phyloP scores from a whole-genome alignment of 2,888 invertebrate species.

The Salticus scenicus region DNA sequence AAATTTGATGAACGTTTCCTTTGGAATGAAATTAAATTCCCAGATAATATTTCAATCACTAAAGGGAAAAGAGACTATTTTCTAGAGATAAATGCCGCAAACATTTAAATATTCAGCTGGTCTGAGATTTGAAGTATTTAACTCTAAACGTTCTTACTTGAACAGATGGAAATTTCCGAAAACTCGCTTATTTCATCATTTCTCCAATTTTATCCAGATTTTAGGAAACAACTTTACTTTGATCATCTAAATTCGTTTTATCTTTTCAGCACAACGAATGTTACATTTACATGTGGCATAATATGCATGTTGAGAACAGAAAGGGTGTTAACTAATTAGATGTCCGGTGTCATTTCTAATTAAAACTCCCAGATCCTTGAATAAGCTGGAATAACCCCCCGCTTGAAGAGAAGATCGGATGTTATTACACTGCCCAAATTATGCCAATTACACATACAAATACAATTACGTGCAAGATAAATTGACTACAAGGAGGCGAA shows the following conservation, averaged over 20 bases:
- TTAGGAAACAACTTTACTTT: not conserved
- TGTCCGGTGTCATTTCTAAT: not conserved
- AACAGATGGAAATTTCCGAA: not conserved
- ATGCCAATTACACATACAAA: conserved; percentile 9
- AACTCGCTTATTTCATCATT: not conserved
- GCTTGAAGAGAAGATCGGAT: conserved; percentile 4
- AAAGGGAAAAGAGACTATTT: too few species aligned
- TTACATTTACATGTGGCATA: not conserved
- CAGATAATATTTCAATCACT: too few species aligned
- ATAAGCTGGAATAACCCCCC: not conserved
- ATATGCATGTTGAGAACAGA: not conserved
- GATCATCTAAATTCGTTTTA: not conserved
- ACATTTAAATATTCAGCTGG: too few species aligned
- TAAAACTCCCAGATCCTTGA: conserved; percentile 1
- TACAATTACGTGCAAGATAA: not conserved
- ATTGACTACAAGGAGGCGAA: not conserved
- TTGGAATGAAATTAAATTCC: too few species aligned
- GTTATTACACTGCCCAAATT: conserved; percentile 9
- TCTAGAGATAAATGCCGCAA: too few species aligned
- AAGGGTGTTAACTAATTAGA: conserved; percentile 5
- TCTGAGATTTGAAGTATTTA: too few species aligned
- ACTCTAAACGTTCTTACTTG: too few species aligned
- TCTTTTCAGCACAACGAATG: not conserved
- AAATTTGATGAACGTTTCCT: too few species aligned
- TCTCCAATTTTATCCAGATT: not conserved